Evolutionary conservation across 2,888 invertebrate species (phyloP).

Genomic region (Polydrusus tereticollis): DNA sequence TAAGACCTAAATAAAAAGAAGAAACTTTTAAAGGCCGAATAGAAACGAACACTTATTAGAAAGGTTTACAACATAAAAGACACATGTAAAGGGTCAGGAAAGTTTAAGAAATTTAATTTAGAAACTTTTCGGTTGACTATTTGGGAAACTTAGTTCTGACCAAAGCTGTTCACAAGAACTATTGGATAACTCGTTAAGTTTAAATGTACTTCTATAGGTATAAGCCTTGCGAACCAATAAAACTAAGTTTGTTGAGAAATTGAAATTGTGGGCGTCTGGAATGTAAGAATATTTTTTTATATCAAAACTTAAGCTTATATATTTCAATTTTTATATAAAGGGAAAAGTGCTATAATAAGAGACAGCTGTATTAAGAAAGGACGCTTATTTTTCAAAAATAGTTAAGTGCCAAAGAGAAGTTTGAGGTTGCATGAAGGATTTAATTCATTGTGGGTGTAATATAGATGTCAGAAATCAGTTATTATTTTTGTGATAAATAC

Average conservation of each 20-base stretch:
- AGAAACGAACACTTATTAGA: conserved; percentile 44
- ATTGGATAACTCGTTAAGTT: conserved; percentile 62
- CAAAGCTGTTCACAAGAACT: conserved; percentile 62
- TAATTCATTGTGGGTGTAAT: too few relatives aligned
- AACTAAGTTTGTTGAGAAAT: conserved; percentile 15
- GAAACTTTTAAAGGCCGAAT: conserved; percentile 20
- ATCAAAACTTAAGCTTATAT: too few relatives aligned
- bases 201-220: conserved; percentile 40
- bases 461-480: too few relatives aligned
- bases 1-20: too few relatives aligned
- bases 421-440: too few relatives aligned
- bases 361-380: too few relatives aligned
- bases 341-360: too few relatives aligned
- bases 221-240: conserved; percentile 25
- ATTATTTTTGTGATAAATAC: too few relatives aligned
- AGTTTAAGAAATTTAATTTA: conserved; percentile 63
- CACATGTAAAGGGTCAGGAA: conserved; percentile 57
- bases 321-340: too few relatives aligned
- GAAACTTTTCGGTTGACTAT: conserved; percentile 62
- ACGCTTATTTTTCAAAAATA: too few relatives aligned
- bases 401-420: too few relatives aligned
- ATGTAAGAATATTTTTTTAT: not conserved
- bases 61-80: conserved; percentile 45
- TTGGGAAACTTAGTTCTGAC: conserved; percentile 59
- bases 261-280: not conserved